Conservation (phyloP, 2,888 invertebrate genomes). For the Hirtodrosophila histrioides region DNA sequence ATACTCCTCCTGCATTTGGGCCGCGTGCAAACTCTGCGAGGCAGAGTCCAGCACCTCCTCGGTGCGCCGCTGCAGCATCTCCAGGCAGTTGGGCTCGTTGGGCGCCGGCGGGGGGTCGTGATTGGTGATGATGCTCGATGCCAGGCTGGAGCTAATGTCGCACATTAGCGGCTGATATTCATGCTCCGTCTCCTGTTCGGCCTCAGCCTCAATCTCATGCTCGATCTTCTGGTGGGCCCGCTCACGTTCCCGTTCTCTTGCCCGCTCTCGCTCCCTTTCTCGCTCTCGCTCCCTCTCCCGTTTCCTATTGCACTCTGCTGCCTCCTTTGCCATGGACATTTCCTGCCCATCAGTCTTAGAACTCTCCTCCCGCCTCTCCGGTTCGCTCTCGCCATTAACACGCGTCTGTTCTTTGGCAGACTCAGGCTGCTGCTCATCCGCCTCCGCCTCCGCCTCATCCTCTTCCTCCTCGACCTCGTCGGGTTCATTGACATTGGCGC, state of each 20-base stretch:
- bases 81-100: slow-evolving; percentile 93
- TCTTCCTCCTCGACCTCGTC: slow-evolving; percentile 18
- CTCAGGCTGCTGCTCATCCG: slow-evolving; percentile 8
- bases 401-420: slow-evolving; percentile 21
- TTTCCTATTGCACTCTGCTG: slow-evolving; percentile 52
- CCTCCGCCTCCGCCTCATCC: slow-evolving; percentile 16
- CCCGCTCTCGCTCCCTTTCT: neutral
- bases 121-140: slow-evolving; percentile 93
- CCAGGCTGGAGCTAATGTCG: slow-evolving; percentile 88
- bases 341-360: slow-evolving; percentile 77
- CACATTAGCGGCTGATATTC: slow-evolving; percentile 80
- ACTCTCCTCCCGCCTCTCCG: slow-evolving; percentile 56
- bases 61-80: slow-evolving; percentile 95
- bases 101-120: slow-evolving; percentile 91
- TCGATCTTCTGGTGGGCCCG: slow-evolving; percentile 18
- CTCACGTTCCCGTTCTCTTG: neutral
- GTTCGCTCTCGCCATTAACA: slow-evolving; percentile 21
- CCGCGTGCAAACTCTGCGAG: slow-evolving; percentile 94
- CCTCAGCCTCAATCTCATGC: slow-evolving; percentile 12
- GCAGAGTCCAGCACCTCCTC: slow-evolving; percentile 97
- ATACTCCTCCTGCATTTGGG: slow-evolving; percentile 95
- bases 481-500: slow-evolving; percentile 16
- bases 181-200: slow-evolving; percentile 36
- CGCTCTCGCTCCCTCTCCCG: neutral
- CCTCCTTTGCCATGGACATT: slow-evolving; percentile 31